These are phyloP conservation scores for Xenopus tropicalis DNA, from an alignment of 2,113 vertebrate species.

Conservation along the genomic window DNA sequence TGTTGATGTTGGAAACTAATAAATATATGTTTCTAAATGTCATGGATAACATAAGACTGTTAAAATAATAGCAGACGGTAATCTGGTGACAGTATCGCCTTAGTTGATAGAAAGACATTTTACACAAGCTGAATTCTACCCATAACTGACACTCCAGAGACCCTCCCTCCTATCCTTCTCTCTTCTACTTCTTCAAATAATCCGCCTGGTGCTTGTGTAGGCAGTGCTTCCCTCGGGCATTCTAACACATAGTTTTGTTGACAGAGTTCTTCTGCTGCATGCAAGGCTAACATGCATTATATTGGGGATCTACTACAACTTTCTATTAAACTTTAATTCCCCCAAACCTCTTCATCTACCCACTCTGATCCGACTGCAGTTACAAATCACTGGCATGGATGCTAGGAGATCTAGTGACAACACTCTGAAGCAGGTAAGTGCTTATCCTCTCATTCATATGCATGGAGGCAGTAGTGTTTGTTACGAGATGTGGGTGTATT, in stretches of 20 bases:
- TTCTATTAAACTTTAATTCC: neutral
- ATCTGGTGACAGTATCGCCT: too few species aligned
- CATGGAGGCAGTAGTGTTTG: too few species aligned
- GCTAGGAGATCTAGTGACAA: neutral
- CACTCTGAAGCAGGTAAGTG: slow-evolving; percentile 12
- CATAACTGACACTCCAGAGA: neutral
- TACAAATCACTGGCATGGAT: slow-evolving; percentile 1
- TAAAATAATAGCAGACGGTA: too few species aligned
- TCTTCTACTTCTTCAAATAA: slow-evolving; percentile 58
- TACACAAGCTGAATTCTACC: too few species aligned
- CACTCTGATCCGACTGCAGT: neutral
- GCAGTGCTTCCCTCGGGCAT: slow-evolving; percentile 66
- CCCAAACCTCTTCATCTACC: neutral
- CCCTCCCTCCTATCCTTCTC: slow-evolving; percentile 24
- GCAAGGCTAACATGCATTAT: slow-evolving; percentile 59
- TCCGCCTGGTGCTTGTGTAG: slow-evolving; percentile 65
- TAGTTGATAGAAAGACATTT: too few species aligned
- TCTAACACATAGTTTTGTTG: slow-evolving; percentile 67
- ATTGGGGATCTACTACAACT: slow-evolving; percentile 48
- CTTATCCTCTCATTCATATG: neutral
- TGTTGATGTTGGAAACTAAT: too few species aligned
- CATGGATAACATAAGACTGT: too few species aligned
- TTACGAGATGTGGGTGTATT: neutral
- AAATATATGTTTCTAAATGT: too few species aligned
- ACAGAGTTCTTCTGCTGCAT: slow-evolving; percentile 61